Percentiles rank a stretch among this genome's conserved stretches.
These are phyloP conservation scores for Euglossa dilemma DNA, from an alignment of 1,140 invertebrate species.

Conservation along the genomic window DNA sequence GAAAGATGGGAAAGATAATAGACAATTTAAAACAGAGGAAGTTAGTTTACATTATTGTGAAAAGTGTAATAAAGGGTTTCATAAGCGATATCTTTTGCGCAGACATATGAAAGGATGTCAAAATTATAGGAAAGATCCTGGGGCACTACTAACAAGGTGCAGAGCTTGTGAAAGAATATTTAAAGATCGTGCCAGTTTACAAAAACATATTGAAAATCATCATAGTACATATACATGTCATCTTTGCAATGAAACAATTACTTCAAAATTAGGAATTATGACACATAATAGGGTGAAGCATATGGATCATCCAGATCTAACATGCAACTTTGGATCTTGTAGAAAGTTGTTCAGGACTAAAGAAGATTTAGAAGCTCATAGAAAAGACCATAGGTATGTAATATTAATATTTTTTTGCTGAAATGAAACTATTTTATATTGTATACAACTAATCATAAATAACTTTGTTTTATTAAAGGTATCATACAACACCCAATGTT, in stretches of 20 bases:
- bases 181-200: slow-evolving; percentile 83
- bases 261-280: slow-evolving; percentile 84
- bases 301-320: slow-evolving; percentile 83
- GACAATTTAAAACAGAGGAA: slow-evolving; percentile 73
- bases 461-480: neutral
- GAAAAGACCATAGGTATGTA: slow-evolving; percentile 81
- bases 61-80: slow-evolving; percentile 83
- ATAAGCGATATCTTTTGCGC: slow-evolving; percentile 82
- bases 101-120: slow-evolving; percentile 85
- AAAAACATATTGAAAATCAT: slow-evolving; percentile 84
- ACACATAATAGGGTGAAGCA: slow-evolving; percentile 84
- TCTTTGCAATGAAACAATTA: slow-evolving; percentile 83
- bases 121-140: slow-evolving; percentile 82
- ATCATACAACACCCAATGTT: slow-evolving; percentile 81
- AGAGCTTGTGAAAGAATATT: slow-evolving; percentile 84
- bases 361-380: slow-evolving; percentile 83
- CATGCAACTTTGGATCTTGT: slow-evolving; percentile 80
- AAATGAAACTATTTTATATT: too few relatives aligned
- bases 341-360: slow-evolving; percentile 84
- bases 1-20: slow-evolving; percentile 54
- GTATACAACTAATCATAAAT: neutral
- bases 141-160: slow-evolving; percentile 82
- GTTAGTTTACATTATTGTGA: slow-evolving; percentile 82
- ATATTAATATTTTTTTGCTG: neutral
- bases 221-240: slow-evolving; percentile 84